These are phyloP conservation scores for Melanargia galathea DNA, from an alignment of 2,888 invertebrate species.

Conservation along the genomic window DNA sequence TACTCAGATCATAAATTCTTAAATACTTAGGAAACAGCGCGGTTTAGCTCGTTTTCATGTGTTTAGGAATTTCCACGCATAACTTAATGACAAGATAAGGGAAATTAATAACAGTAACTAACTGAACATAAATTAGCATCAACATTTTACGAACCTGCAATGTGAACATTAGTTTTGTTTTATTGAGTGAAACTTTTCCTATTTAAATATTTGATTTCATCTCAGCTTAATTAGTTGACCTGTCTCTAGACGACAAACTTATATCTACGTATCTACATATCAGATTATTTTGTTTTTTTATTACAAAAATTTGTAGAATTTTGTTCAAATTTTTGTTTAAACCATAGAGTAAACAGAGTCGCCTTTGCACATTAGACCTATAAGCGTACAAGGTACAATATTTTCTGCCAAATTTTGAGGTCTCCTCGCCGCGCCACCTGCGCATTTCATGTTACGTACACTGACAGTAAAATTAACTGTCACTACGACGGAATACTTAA, in stretches of 20 bases:
- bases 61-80: constrained; percentile 16
- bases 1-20: constrained; percentile 18
- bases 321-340: too few relatives aligned
- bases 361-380: too few relatives aligned
- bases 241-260: neutral
- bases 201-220: constrained; percentile 1
- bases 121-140: neutral
- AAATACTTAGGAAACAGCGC: constrained; percentile 3
- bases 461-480: too few relatives aligned
- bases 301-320: too few relatives aligned
- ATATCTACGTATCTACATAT: too few relatives aligned
- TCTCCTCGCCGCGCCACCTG: too few relatives aligned
- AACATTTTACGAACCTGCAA: constrained; percentile 16
- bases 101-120: constrained; percentile 14
- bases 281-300: too few relatives aligned
- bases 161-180: constrained; percentile 2
- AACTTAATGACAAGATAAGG: constrained; percentile 16
- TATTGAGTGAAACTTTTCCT: constrained; percentile 6
- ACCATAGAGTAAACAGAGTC: too few relatives aligned
- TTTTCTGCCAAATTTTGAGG: too few relatives aligned
- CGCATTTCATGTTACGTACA: too few relatives aligned
- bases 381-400: too few relatives aligned
- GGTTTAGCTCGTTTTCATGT: constrained; percentile 19
- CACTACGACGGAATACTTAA: too few relatives aligned
- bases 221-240: neutral